Conservation (phyloP, 1,140 invertebrate genomes). For the Physella acuta region DNA sequence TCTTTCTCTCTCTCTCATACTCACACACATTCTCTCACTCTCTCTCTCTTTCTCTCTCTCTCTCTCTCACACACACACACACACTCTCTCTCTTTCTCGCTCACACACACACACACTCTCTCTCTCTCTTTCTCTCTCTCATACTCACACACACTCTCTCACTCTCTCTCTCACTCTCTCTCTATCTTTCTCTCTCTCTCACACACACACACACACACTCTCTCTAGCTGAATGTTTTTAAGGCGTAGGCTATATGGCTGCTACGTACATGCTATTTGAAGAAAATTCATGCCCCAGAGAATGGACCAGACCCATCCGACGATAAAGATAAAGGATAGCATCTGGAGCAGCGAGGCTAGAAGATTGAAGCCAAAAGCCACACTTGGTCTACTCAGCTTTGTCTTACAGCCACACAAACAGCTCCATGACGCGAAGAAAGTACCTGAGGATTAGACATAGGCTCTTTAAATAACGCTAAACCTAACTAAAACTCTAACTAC, state of each 20-base stretch:
- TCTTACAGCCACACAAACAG: conserved; percentile 61
- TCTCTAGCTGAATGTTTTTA: too few species aligned
- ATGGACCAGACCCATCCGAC: conserved; percentile 66
- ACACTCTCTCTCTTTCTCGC: conserved; percentile 15
- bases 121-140: conserved; percentile 3
- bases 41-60: not conserved
- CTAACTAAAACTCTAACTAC: too few species aligned
- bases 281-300: conserved; percentile 63
- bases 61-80: conserved; percentile 19
- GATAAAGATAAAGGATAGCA: conserved; percentile 61
- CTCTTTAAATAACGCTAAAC: too few species aligned
- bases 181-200: conserved; percentile 4
- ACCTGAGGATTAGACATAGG: too few species aligned
- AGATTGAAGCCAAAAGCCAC: conserved; percentile 61
- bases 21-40: conserved; percentile 27
- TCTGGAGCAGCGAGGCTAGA: conserved; percentile 60
- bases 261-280: conserved; percentile 61
- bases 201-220: too few species aligned
- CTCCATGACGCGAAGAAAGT: conserved; percentile 61
- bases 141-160: conserved; percentile 24
- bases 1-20: not conserved
- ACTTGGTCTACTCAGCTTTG: conserved; percentile 50
- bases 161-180: not conserved
- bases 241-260: too few species aligned
- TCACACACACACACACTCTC: not conserved